Base-by-base conservation (phyloP, 37 sponge, comb jelly and placozoan species). In the Geodia barretti region DNA sequence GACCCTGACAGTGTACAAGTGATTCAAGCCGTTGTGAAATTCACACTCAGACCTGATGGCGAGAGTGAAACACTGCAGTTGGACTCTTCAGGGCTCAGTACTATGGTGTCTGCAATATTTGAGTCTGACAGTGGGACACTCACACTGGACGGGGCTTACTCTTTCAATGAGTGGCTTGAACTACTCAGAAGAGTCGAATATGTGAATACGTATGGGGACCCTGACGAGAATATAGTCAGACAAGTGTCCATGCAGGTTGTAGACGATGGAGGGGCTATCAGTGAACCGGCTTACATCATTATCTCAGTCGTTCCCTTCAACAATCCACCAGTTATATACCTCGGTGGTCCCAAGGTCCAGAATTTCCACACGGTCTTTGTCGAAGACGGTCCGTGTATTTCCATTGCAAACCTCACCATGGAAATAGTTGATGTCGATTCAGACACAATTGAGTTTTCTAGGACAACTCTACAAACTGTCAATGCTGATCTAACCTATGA, bases 301-400 rank as follows among this genome's bases (percentile, higher is more conserved):
- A 73, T 92, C 30, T 59, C 70, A 0, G 70, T 92, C n/a, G 25
- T 38, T 21, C 62, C 39, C 4, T 80, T 62, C 39, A 84, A 85
- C 74, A 79, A 92, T 38, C 86, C 89, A 8, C 82, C 78, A 25
- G 30, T 68, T 1, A 23, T 92, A 0, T 85, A 58, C 39, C 62
- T 92, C 19, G 93, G 81, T 42, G 85, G 82, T 28, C 35, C 75
- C 20, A 61, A 59, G 58, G 29, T 68, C 21, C 58, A 23, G 39
- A 54, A 83, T 33, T 77, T 64, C 84, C 23, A 5, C 26, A 34
- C 60, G 5, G 47, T 17, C 24, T 92, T 82, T 60, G 40, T 36
- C n/a, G 93, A 92, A 47, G 89, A 92, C 65, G 75, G 75, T n/a
- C 28, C 43, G 33, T 84, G 82, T 78, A 37, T 82, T 26, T 61